Base-by-base conservation (phyloP, 2,888 invertebrate genomes). In the Xylocampa areola region DNA sequence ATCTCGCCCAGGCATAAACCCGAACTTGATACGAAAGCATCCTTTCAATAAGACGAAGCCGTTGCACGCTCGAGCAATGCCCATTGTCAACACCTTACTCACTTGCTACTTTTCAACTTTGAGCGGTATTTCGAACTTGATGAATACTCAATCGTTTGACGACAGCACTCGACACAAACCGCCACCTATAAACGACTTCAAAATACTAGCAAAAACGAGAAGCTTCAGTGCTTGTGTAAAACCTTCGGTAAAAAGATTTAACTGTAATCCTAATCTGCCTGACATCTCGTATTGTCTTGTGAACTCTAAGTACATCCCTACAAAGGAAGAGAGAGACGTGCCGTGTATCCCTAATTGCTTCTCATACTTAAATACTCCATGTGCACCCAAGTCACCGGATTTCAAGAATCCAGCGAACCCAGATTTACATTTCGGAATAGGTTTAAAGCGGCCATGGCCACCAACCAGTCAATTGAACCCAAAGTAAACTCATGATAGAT, bases 71-170 rank as follows among this genome's bases (percentile, higher is more conserved):
- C 57, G 47, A 1, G 8, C 52, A 0, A 21, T 60, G 4, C 62
- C 72, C 0, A 8, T 66, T 0, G 39, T 70, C 0, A 72, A 57
- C 29, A 32, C 51, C 0, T 40, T 73, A 4, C 35, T 71, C 4
- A 48, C 70, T 0, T 69, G 69, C 29, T 80, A 68, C 63, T 73
- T 66, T 36, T 72, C 80, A 0, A 73, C 77, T 2, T 19, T 47
- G 16, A 47, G 16, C 0, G 16, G 39, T 7, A 6, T 25, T 10
- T 2, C 53, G n/a, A 10, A 23, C 14, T n/a, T 33, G 1, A 1
- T 13, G 1, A 0, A 16, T 4, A 35, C 3, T 8, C 6, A 8
- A n/a, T 1, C n/a, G 4, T 16, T 7, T 8, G 29, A 25, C 8
- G 29, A 25, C 1, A 2, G 5, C 7, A 16, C 3, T 4, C n/a